Evolutionary conservation across 2,797 vertebrate genomes (phyloP).

Genomic region (Sorex maritimensis): DNA sequence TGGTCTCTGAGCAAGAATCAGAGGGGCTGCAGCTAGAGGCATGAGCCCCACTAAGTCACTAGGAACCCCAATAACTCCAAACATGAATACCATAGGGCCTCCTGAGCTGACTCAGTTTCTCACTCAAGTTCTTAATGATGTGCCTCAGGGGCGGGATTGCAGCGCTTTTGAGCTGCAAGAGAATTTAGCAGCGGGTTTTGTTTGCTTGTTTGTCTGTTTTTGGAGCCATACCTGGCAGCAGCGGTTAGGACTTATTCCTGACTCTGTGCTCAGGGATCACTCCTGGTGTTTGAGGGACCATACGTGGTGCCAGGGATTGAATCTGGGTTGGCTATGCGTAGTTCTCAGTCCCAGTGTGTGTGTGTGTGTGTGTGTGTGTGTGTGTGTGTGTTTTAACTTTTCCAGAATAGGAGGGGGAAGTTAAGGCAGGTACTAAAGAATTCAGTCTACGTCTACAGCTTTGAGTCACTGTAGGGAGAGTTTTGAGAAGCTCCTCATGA

Average conservation of each 20-base stretch:
- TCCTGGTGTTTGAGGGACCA: too few species aligned
- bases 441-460: background rate
- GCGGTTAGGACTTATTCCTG: too few species aligned
- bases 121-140: background rate
- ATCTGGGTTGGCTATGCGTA: too few species aligned
- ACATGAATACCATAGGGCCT: background rate
- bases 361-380: too few species aligned
- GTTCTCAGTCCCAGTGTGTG: too few species aligned
- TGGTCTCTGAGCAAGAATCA: background rate
- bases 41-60: background rate
- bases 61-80: background rate
- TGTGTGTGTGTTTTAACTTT: too few species aligned
- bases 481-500: slow-evolving; percentile 1
- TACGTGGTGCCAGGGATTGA: too few species aligned
- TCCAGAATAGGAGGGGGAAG: background rate
- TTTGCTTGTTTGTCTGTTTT: background rate
- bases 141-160: background rate
- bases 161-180: slow-evolving; percentile 47
- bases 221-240: too few species aligned
- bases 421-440: background rate
- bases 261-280: too few species aligned
- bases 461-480: background rate
- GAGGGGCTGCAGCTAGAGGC: background rate
- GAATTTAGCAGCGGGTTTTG: background rate
- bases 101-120: background rate